Evolutionary conservation across 2,797 vertebrate genomes (phyloP).

Genomic region (Halcyon badia): DNA sequence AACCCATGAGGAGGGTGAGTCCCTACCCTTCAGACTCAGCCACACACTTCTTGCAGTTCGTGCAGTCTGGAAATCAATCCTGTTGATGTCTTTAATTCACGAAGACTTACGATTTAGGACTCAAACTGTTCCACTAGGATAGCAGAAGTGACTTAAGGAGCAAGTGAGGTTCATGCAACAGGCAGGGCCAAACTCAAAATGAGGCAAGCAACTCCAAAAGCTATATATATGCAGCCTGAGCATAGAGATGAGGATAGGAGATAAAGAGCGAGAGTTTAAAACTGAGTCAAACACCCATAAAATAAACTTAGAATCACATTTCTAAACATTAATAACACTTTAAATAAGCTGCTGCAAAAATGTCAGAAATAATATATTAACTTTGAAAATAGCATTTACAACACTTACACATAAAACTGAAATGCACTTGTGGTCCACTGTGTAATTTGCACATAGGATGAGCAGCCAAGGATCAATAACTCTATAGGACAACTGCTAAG

Average conservation of each 20-base stretch:
- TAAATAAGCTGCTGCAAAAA: conserved; percentile 69
- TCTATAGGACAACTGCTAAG: conserved; percentile 47
- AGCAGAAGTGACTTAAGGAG: background rate
- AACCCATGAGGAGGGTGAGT: background rate
- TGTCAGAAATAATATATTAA: conserved; percentile 62
- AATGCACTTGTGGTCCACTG: conserved; percentile 53
- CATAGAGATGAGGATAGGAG: background rate
- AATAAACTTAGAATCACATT: conserved; percentile 52
- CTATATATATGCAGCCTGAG: background rate
- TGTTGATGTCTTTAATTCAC: background rate
- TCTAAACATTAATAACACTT: conserved; percentile 70
- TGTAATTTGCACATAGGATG: conserved; percentile 56
- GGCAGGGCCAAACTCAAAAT: background rate
- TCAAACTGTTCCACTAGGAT: background rate
- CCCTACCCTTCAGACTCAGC: background rate
- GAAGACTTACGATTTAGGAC: background rate
- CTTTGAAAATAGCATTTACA: conserved; percentile 56
- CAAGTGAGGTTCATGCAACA: background rate
- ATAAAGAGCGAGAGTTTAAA: conserved; percentile 39
- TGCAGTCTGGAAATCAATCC: background rate
- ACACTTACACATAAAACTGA: conserved; percentile 62
- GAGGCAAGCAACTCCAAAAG: background rate
- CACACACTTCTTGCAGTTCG: background rate
- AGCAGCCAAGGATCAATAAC: conserved; percentile 61
- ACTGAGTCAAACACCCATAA: conserved; percentile 58